Base-by-base conservation (phyloP, 1,140 invertebrate genomes). In the Drosophila quadrilineata region DNA sequence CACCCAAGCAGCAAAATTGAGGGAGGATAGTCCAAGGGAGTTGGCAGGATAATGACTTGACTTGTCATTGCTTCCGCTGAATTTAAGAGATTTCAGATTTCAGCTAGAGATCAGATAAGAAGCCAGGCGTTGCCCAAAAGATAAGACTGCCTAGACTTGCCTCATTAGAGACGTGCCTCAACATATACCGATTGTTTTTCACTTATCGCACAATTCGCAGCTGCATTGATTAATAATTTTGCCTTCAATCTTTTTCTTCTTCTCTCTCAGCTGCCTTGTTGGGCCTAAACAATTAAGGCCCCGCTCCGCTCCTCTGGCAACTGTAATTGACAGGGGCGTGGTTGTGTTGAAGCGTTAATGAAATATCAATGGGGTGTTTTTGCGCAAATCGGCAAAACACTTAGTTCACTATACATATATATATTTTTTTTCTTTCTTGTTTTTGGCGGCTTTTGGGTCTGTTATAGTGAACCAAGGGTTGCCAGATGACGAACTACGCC, bases 291-390 rank as follows among this genome's bases (percentile, higher is more conserved):
- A 82, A 82, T 84, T 84, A 76, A 62, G 69, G 53, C 41, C 49
- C 36, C 48, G 43, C 31, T 59, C 65, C 48, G 43, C 31, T 59
- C 65, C 60, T 33, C 22, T 57, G 74, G 71, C 75, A 71, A 79
- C 75, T 84, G 79, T 85, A 79, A 85, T 85, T 84, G 79, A 84
- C 79, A 85, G 56, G 75, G 75, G 75, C 57, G 75, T 70, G 65
- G 64, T 35, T 52, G 54, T 69, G 59, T 48, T 65, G 53, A 72
- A 58, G 60, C 71, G 54, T 57, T 73, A 73, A 73, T 73, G 66
- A 73, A 73, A 73, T 73, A 65, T 59, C 71, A 64, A 73, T 70
- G 71, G 71, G 71, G 71, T 73, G 79, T 79, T 72, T 60, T 59
- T 53, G 41, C 46, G 19, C 46, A 71, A 63, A 26, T 67, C 64